Percentiles rank a stretch among this genome's conserved stretches.
Conservation (phyloP, 2,888 invertebrate species). For the Caenorhabditis becei region DNA sequence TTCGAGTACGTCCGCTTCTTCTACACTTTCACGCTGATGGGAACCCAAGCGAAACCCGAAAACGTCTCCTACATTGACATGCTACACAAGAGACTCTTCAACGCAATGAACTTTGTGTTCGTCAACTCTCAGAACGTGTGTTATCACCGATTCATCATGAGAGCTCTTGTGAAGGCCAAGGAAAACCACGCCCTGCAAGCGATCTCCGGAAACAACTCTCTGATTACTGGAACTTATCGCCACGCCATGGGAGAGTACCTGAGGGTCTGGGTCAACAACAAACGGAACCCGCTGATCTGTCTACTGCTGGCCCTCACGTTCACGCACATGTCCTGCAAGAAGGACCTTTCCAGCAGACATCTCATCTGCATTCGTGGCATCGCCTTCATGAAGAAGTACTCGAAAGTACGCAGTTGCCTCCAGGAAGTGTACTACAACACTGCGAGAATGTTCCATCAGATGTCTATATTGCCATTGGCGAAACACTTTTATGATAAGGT, state of each 20-base stretch:
- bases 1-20: slow-evolving; percentile 79
- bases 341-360: slow-evolving; percentile 78
- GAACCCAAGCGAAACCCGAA: not conserved
- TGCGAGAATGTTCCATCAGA: slow-evolving; percentile 79
- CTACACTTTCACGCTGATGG: slow-evolving; percentile 43
- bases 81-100: slow-evolving; percentile 71
- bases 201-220: slow-evolving; percentile 80
- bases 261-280: slow-evolving; percentile 72
- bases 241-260: slow-evolving; percentile 80
- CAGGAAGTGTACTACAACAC: slow-evolving; percentile 78
- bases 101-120: slow-evolving; percentile 80
- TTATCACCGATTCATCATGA: slow-evolving; percentile 79
- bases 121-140: slow-evolving; percentile 77
- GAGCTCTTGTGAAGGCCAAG: slow-evolving; percentile 74
- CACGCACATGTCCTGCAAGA: slow-evolving; percentile 80
- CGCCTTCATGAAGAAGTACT: slow-evolving; percentile 77
- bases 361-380: slow-evolving; percentile 77
- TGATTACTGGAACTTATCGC: slow-evolving; percentile 80
- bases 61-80: slow-evolving; percentile 33
- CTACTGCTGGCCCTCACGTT: slow-evolving; percentile 79
- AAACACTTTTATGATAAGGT: slow-evolving; percentile 77
- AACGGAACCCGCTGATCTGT: slow-evolving; percentile 74
- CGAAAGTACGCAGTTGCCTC: slow-evolving; percentile 64
- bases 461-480: slow-evolving; percentile 75
- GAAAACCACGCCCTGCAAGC: slow-evolving; percentile 76